Evolutionary conservation across 1,140 invertebrate species (phyloP).

Genomic region (Parasteatoda tepidariorum): DNA sequence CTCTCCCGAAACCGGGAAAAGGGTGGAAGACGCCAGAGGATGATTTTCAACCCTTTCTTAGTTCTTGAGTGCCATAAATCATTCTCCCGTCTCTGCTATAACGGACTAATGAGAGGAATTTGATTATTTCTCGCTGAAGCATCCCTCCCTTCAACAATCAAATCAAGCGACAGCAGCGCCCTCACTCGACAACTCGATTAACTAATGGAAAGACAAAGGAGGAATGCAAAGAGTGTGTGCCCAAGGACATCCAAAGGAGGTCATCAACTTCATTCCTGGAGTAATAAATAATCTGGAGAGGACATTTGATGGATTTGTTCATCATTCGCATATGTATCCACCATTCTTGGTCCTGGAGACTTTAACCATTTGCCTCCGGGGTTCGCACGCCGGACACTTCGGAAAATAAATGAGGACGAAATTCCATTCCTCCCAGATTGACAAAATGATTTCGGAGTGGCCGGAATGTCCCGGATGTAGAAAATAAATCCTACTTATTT

Average conservation of each 20-base stretch:
- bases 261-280: constrained; percentile 1
- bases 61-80: constrained; percentile 22
- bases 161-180: constrained; percentile 18
- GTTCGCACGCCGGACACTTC: neutral
- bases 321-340: neutral
- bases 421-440: neutral
- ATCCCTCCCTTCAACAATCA: constrained; percentile 27
- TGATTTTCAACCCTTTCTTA: constrained; percentile 32
- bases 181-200: constrained; percentile 40
- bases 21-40: neutral
- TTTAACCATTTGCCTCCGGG: neutral
- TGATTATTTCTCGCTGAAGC: constrained; percentile 44
- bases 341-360: neutral
- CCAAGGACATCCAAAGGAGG: neutral
- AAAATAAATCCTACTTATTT: neutral
- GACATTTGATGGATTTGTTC: neutral
- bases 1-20: constrained; percentile 2
- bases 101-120: constrained; percentile 49
- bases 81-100: constrained; percentile 23
- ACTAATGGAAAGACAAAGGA: constrained; percentile 39
- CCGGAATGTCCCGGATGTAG: neutral
- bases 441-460: neutral
- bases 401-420: neutral
- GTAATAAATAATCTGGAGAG: neutral
- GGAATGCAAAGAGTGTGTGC: neutral